Percentiles rank a stretch among this genome's conserved stretches.
phyloP scores from a whole-genome alignment of 2,888 invertebrate genomes.

The Rhodophaea formosa region DNA sequence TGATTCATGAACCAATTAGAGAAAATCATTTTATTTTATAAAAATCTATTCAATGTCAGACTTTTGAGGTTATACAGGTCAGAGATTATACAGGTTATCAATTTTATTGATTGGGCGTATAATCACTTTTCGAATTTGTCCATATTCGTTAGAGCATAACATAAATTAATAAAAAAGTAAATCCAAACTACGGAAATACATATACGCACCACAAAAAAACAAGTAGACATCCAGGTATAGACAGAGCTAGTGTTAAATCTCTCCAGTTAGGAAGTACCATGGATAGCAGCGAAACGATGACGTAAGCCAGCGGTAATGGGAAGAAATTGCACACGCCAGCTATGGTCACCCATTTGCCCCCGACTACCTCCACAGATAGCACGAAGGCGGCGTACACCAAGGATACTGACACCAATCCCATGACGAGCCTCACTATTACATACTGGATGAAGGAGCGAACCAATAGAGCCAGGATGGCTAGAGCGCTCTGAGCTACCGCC shows the following conservation, averaged over 20 bases:
- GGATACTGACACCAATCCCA: slow-evolving; percentile 90
- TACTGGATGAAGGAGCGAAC: slow-evolving; percentile 87
- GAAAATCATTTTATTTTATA: too few relatives aligned
- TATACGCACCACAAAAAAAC: slow-evolving; percentile 84
- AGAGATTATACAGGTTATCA: too few relatives aligned
- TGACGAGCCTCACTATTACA: slow-evolving; percentile 84
- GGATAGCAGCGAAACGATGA: slow-evolving; percentile 86
- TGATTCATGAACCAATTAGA: too few relatives aligned
- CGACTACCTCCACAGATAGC: slow-evolving; percentile 88
- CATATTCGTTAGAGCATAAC: too few relatives aligned
- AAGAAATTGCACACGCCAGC: slow-evolving; percentile 91
- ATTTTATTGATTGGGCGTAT: too few relatives aligned
- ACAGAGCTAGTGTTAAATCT: slow-evolving; percentile 86
- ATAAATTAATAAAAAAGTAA: background rate
- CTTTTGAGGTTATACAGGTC: too few relatives aligned
- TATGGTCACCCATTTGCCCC: slow-evolving; percentile 89
- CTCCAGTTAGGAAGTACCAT: slow-evolving; percentile 87
- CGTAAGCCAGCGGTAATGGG: slow-evolving; percentile 88
- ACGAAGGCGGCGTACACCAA: slow-evolving; percentile 91
- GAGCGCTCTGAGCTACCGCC: slow-evolving; percentile 84
- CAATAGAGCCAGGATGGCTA: slow-evolving; percentile 86
- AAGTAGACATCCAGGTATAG: slow-evolving; percentile 86
- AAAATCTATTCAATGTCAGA: too few relatives aligned
- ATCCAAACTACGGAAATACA: background rate
- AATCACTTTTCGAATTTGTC: too few relatives aligned